These are phyloP conservation scores for Holotrichia oblita DNA, from an alignment of 1,140 invertebrate species.

Conservation along the genomic window DNA sequence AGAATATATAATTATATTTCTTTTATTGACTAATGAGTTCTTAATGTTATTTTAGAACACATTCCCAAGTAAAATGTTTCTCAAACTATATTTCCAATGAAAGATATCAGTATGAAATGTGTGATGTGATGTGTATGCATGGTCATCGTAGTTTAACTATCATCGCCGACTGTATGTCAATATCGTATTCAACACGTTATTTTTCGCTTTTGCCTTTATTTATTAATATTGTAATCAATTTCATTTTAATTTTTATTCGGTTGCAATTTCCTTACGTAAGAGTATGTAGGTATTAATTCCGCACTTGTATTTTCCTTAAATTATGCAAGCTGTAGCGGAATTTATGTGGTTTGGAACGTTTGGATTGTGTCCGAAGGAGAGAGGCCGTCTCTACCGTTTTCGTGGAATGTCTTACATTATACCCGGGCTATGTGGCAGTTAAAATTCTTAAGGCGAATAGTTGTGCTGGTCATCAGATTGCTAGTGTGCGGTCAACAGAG, in stretches of 20 bases:
- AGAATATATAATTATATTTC: too few relatives aligned
- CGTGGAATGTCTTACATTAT: constrained; percentile 49
- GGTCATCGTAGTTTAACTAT: too few relatives aligned
- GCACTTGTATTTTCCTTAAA: background rate
- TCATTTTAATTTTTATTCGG: background rate
- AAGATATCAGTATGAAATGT: too few relatives aligned
- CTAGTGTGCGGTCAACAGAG: constrained; percentile 22
- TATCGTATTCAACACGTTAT: too few relatives aligned
- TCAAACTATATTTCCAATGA: too few relatives aligned
- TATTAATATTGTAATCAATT: too few relatives aligned
- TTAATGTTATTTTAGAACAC: too few relatives aligned
- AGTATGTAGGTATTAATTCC: background rate
- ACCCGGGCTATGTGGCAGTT: constrained; percentile 49
- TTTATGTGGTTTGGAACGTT: background rate
- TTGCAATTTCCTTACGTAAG: background rate
- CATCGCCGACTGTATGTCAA: too few relatives aligned
- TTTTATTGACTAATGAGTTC: too few relatives aligned
- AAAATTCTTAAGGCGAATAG: constrained; percentile 50
- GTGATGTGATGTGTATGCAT: too few relatives aligned
- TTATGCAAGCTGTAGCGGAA: constrained; percentile 8
- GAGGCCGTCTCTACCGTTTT: background rate
- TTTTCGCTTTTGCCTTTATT: too few relatives aligned
- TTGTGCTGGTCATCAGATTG: constrained; percentile 50
- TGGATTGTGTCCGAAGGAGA: background rate
- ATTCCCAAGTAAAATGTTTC: too few relatives aligned